Percentiles rank a stretch among this genome's conserved stretches.
These are phyloP conservation scores for Cerceris ruficornis DNA, from an alignment of 2,888 invertebrate species.

Conservation along the genomic window DNA sequence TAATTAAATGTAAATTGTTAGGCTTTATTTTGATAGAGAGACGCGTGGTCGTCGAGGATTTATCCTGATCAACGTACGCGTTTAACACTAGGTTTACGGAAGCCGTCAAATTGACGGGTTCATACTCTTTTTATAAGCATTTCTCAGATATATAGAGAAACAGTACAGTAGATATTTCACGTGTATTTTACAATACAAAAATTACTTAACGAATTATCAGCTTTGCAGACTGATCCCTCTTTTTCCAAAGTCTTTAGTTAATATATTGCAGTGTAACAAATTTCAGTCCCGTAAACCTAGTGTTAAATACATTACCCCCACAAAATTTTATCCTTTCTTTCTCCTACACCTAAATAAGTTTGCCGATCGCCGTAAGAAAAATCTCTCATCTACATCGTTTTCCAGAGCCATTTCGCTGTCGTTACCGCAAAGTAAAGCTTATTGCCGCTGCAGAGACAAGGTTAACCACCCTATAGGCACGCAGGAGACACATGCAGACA, in stretches of 20 bases:
- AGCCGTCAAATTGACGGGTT: no score
- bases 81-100: neutral
- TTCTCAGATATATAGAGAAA: neutral
- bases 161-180: no score
- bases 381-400: neutral
- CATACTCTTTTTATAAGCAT: neutral
- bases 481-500: constrained; percentile 9
- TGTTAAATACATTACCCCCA: no score
- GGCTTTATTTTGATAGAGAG: neutral
- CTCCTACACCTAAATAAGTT: no score
- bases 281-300: no score
- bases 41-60: neutral
- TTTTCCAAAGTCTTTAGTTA: no score
- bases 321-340: no score
- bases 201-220: neutral
- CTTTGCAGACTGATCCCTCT: neutral
- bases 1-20: constrained; percentile 24
- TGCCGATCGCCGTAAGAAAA: no score
- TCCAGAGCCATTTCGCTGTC: constrained; percentile 19
- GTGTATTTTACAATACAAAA: no score
- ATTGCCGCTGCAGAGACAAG: constrained; percentile 39
- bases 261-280: no score
- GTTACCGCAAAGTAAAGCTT: constrained; percentile 18
- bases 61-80: neutral
- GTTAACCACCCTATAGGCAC: constrained; percentile 41